Conservation (phyloP, 2,888 invertebrate species). For the Penaeus monodon region DNA sequence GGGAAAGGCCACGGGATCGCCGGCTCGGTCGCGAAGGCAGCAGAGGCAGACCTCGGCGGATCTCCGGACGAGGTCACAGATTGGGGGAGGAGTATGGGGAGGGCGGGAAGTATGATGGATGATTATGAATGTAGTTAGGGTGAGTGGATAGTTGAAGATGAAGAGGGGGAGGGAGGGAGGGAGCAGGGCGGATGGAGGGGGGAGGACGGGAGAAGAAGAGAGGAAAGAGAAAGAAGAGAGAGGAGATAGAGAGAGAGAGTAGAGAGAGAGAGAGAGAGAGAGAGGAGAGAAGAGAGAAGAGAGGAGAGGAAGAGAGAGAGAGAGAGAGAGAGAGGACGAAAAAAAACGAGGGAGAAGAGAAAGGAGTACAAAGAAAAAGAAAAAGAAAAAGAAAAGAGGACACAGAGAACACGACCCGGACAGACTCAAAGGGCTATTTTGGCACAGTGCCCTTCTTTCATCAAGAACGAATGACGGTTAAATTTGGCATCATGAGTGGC, state of each 20-base stretch:
- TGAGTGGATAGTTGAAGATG: neutral
- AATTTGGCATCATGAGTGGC: too few species aligned
- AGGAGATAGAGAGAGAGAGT: neutral
- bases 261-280: neutral
- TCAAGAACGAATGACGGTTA: too few species aligned
- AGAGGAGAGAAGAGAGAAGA: too few species aligned
- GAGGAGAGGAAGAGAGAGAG: neutral
- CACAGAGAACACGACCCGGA: too few species aligned
- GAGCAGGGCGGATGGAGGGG: neutral
- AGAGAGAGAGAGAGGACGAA: neutral
- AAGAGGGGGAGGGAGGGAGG: neutral
- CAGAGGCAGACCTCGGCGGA: too few species aligned
- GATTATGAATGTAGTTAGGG: neutral
- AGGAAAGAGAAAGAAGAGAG: neutral
- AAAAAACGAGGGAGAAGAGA: too few species aligned
- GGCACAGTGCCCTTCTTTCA: too few species aligned
- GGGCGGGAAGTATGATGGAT: neutral
- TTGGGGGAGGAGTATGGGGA: neutral
- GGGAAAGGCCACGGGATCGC: neutral
- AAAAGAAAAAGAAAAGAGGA: too few species aligned
- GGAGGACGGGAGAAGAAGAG: neutral
- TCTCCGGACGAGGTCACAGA: too few species aligned
- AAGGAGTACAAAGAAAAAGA: too few species aligned
- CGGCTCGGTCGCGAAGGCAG: too few species aligned
- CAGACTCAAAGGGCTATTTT: too few species aligned